These are phyloP conservation scores for Sycophaga agraensis DNA, from an alignment of 1,140 invertebrate genomes.

Conservation along the genomic window DNA sequence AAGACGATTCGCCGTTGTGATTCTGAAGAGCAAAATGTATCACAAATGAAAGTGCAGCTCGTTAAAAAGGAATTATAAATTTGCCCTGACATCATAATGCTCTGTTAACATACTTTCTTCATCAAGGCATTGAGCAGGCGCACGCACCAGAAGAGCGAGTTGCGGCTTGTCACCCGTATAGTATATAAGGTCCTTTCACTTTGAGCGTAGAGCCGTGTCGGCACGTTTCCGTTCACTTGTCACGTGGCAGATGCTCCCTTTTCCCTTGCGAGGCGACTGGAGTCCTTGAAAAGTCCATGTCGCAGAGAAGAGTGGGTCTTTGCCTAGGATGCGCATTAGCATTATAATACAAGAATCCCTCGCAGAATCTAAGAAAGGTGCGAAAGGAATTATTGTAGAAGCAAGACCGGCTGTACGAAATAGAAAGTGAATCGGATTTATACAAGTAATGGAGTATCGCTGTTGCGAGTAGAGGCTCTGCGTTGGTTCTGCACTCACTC, in stretches of 20 bases:
- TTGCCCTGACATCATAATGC: neutral
- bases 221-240: neutral
- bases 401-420: no score
- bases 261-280: neutral
- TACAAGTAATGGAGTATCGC: no score
- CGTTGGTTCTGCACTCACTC: no score
- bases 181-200: neutral
- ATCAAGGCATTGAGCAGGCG: neutral
- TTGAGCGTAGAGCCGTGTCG: neutral
- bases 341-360: no score
- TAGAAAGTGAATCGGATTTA: no score
- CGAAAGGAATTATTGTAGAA: no score
- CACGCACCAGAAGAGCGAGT: neutral
- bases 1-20: neutral
- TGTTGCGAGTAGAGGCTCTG: no score
- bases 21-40: neutral
- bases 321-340: no score
- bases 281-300: neutral
- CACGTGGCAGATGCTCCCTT: neutral
- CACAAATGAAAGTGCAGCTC: neutral
- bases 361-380: no score
- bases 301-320: no score
- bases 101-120: conserved; percentile 11
- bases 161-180: no score
- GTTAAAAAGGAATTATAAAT: conserved; percentile 13